A percentile compares a stretch with the other conserved stretches of the same genome.
phyloP scores from a whole-genome alignment of 2,797 vertebrate genomes.

The Coracias cyanogaster region DNA sequence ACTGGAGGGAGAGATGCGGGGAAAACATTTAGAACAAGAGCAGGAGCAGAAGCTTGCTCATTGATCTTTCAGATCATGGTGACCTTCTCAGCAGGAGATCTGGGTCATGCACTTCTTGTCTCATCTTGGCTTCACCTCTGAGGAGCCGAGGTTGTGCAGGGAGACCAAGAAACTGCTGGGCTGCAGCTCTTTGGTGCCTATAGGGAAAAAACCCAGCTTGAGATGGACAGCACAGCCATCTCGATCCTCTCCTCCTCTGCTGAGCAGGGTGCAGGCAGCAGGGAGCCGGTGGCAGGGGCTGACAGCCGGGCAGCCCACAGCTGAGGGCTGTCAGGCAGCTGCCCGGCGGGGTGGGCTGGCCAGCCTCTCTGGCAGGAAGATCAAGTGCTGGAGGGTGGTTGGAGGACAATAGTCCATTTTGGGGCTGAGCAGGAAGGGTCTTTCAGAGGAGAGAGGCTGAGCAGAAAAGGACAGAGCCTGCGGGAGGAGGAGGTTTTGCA shows the following conservation, averaged over 20 bases:
- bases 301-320: background rate
- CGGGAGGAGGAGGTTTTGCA: background rate
- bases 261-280: background rate
- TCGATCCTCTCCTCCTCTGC: background rate
- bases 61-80: background rate
- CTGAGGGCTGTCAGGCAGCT: conserved; percentile 25
- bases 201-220: background rate
- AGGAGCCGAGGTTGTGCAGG: background rate
- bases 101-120: background rate
- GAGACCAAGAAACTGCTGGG: background rate
- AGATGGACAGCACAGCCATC: background rate
- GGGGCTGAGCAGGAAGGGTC: background rate
- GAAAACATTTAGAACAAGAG: background rate
- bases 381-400: conserved; percentile 5
- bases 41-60: background rate
- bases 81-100: background rate
- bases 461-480: background rate
- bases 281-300: fast-evolving
- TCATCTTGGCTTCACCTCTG: background rate
- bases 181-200: background rate
- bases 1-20: background rate
- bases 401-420: background rate
- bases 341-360: background rate
- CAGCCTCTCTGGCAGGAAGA: background rate
- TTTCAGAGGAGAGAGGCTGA: background rate